A percentile compares a stretch with the other conserved stretches of the same genome.
phyloP scores from a whole-genome alignment of 2,113 vertebrate species.

The Brienomyrus brachyistius region DNA sequence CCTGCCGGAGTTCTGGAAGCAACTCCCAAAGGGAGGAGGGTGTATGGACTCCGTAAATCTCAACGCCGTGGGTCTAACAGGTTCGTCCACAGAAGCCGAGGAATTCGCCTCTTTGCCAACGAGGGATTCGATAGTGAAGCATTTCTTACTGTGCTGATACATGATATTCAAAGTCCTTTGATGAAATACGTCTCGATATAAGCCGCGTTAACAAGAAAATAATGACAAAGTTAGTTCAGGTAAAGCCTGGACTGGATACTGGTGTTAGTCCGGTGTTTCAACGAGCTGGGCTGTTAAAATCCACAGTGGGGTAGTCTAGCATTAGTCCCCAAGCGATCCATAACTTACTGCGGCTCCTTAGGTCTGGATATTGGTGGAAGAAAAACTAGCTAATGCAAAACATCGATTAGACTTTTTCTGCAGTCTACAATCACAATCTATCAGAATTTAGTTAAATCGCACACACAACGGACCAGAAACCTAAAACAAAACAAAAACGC shows the following conservation, averaged over 20 bases:
- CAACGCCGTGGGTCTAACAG: slow-evolving; percentile 56
- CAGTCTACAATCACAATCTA: neutral
- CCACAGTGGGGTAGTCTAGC: slow-evolving; percentile 29
- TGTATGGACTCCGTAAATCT: slow-evolving; percentile 61
- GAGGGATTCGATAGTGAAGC: slow-evolving; percentile 65
- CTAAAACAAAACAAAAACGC: neutral
- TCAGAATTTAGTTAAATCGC: neutral
- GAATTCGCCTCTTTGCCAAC: slow-evolving; percentile 60
- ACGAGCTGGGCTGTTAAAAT: slow-evolving; percentile 24
- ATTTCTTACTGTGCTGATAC: slow-evolving; percentile 60
- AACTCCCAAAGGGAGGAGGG: slow-evolving; percentile 57
- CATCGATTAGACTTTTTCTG: neutral
- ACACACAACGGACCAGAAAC: neutral
- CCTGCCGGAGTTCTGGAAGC: slow-evolving; percentile 60
- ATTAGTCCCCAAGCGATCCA: slow-evolving; percentile 42
- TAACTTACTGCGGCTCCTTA: slow-evolving; percentile 35
- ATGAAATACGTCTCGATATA: neutral
- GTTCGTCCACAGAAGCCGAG: slow-evolving; percentile 53
- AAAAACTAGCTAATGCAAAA: slow-evolving; percentile 19
- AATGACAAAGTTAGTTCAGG: slow-evolving; percentile 7
- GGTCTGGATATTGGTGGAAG: neutral
- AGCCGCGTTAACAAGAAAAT: neutral
- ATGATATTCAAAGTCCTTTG: slow-evolving; percentile 36
- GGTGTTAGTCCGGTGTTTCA: slow-evolving; percentile 23
- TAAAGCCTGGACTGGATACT: neutral